A percentile compares a stretch with the other conserved stretches of the same genome.
Conservation (phyloP, 64 coral and sea anemone genomes). For the Exaiptasia diaphana region DNA sequence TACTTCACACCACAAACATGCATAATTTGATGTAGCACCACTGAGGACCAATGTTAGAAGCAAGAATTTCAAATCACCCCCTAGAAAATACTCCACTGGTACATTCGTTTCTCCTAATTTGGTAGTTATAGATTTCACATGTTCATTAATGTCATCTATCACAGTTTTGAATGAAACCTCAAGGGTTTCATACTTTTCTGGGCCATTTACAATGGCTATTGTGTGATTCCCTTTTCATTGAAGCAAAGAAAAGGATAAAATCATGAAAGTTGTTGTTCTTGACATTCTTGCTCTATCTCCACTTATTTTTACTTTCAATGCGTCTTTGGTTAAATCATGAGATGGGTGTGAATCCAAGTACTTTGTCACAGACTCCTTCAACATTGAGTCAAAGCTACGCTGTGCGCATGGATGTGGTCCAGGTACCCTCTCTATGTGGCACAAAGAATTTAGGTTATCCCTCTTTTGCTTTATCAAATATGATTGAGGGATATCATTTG, state of each 20-base stretch:
- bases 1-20: constrained; percentile 2
- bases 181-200: constrained; percentile 21
- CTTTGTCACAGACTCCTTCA: constrained; percentile 2
- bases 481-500: constrained; percentile 41
- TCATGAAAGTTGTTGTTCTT: constrained; percentile 44
- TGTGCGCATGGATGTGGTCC: constrained; percentile 30
- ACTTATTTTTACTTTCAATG: constrained; percentile 55
- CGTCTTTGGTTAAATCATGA: constrained; percentile 6
- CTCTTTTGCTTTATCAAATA: constrained; percentile 54
- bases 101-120: background rate
- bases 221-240: constrained; percentile 46
- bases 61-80: constrained; percentile 45
- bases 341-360: constrained; percentile 27
- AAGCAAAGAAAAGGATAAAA: constrained; percentile 44
- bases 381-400: constrained; percentile 13
- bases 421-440: constrained; percentile 34
- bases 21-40: constrained; percentile 5
- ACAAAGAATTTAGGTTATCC: constrained; percentile 19
- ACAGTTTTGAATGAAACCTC: constrained; percentile 2
- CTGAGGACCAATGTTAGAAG: constrained; percentile 9
- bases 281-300: constrained; percentile 51
- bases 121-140: background rate
- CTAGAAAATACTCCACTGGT: background rate
- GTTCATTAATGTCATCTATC: constrained; percentile 14
- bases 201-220: constrained; percentile 53